phyloP scores from a whole-genome alignment of 2,113 vertebrate genomes.

The Platycercus adscitus region DNA sequence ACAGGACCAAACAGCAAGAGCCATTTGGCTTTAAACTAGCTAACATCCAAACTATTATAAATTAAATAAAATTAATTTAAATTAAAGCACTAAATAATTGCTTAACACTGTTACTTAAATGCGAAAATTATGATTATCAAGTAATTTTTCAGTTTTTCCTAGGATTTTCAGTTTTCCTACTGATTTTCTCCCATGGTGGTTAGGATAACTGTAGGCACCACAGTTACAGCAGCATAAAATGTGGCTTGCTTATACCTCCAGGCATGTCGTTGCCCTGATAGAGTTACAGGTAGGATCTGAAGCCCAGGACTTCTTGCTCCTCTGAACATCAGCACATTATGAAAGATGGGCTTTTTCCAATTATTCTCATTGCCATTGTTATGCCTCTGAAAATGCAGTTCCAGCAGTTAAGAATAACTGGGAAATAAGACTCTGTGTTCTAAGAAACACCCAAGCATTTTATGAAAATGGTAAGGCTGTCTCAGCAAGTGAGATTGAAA shows the following conservation, averaged over 20 bases:
- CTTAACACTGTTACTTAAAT: not conserved
- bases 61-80: no score
- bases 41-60: not conserved
- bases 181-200: not conserved
- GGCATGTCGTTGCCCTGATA: not conserved
- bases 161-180: not conserved
- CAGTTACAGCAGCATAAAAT: not conserved
- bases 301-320: not conserved
- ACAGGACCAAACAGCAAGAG: not conserved
- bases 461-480: not conserved
- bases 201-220: not conserved
- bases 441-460: not conserved
- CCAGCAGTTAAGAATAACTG: not conserved
- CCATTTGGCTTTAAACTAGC: not conserved
- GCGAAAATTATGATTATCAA: not conserved
- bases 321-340: not conserved
- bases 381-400: not conserved
- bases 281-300: not conserved
- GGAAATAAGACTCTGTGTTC: not conserved
- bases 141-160: not conserved
- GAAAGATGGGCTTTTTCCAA: not conserved
- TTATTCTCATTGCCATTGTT: not conserved
- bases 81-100: not conserved
- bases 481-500: not conserved
- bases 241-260: not conserved